phyloP scores from a whole-genome alignment of 2,113 vertebrate genomes.

The Bombycilla garrulus region DNA sequence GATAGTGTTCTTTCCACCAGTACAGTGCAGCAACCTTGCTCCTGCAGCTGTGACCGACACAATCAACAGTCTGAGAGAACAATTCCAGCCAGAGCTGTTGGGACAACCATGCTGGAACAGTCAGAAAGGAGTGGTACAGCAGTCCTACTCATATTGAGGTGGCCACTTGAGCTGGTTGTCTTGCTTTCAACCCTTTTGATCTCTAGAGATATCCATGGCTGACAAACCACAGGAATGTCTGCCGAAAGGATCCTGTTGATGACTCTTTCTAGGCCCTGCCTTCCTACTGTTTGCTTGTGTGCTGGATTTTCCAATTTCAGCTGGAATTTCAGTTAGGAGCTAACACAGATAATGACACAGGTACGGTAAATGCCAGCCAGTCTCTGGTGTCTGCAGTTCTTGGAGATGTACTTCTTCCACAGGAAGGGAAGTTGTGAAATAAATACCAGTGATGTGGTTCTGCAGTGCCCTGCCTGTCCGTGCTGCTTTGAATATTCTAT shows the following conservation, averaged over 20 bases:
- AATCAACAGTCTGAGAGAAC: rapidly evolving
- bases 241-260: neutral
- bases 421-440: neutral
- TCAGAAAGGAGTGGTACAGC: neutral
- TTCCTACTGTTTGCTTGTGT: neutral
- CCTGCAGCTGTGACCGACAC: neutral
- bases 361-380: neutral
- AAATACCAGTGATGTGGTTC: neutral
- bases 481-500: neutral
- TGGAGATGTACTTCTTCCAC: neutral
- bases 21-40: neutral
- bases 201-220: neutral
- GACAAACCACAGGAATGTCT: neutral
- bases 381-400: neutral
- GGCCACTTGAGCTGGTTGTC: neutral
- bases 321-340: neutral
- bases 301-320: neutral
- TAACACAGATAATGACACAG: neutral
- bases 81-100: neutral
- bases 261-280: neutral
- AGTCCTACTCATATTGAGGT: neutral
- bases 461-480: neutral
- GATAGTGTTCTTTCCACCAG: neutral
- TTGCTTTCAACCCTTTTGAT: neutral
- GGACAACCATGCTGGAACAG: neutral